Evolutionary conservation across 2,797 vertebrate genomes (phyloP), one percentile per base, ranked within the genome.

Genomic region (Lepus oiostolus): DNA sequence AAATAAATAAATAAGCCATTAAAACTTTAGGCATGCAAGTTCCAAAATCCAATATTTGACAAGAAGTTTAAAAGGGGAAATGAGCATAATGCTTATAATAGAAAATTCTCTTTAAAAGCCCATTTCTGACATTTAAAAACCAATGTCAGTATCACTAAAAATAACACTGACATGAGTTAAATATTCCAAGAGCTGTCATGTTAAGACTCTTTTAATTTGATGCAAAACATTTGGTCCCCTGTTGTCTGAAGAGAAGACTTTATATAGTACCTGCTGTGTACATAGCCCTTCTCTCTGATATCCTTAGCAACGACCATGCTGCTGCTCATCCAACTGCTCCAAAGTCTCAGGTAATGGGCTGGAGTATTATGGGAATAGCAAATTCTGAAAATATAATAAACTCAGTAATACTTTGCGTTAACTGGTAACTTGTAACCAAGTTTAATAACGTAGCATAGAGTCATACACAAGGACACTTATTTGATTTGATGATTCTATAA

Each of bases 81-180:
- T 0, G 0, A 96, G 17, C 65, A 52, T 84, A 87, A 93, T 95
- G 95, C 17, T 84, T 72, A 68, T 93, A 74, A 63, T 85, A 92
- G 79, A 97, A 96, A 95, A 97, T 81, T 96, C 88, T 96, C 32
- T 92, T 95, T 95, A 96, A 97, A 98, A 97, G 96, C 52, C 38
- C 77, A 52, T 88, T 96, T 91, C 83, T 95, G 90, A 88, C 92
- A 96, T 85, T 95, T 94, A 95, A 97, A 98, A 98, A 89, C 74
- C 79, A 21, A 4, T 87, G 85, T 88, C 26, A 17, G 54, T 96
- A 93, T 94, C 94, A 96, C 87, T 95, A 77, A 91, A 90, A 90
- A 87, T 96, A 95, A 85, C 87, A 94, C 67, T 72, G 77, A 95
- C 84, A 89, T 63, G 1, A 90, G 12, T 35, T 58, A 28, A 92